Percentiles rank a stretch among this genome's conserved stretches.
Evolutionary conservation across 1,140 invertebrate species (phyloP).

Genomic region (Drosophila fuyamai): DNA sequence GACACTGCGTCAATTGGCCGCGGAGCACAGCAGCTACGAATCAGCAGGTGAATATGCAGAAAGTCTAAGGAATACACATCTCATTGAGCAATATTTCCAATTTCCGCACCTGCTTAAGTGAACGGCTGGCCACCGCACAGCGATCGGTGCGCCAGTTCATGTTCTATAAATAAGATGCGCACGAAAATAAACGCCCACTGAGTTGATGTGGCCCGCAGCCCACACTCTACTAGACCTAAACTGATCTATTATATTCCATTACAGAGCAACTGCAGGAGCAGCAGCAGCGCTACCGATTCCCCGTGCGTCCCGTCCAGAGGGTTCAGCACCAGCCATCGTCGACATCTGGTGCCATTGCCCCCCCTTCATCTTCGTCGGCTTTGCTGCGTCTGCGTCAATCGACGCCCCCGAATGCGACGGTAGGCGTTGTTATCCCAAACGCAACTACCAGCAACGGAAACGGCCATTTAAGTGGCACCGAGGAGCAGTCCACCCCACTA

Average conservation of each 20-base stretch:
- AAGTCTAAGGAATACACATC: not conserved
- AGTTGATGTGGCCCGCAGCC: constrained; percentile 16
- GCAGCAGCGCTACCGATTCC: constrained; percentile 79
- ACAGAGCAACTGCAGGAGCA: constrained; percentile 77
- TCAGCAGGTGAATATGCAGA: constrained; percentile 44
- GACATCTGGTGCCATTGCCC: constrained; percentile 9
- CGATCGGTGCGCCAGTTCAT: constrained; percentile 74
- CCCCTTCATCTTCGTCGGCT: constrained; percentile 23
- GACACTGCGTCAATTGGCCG: constrained; percentile 57
- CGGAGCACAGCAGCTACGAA: constrained; percentile 66
- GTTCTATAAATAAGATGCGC: constrained; percentile 59
- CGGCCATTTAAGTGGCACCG: constrained; percentile 24
- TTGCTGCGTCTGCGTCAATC: constrained; percentile 56
- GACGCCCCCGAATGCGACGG: constrained; percentile 64
- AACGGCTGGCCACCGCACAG: constrained; percentile 29
- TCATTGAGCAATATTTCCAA: constrained; percentile 28
- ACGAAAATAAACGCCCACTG: constrained; percentile 75
- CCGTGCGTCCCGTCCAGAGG: constrained; percentile 79
- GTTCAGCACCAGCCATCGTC: constrained; percentile 67
- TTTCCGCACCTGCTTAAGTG: constrained; percentile 47
- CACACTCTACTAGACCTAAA: constrained; percentile 30
- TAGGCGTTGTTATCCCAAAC: constrained; percentile 80
- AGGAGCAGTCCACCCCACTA: constrained; percentile 26
- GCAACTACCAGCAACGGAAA: constrained; percentile 66
- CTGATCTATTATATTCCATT: constrained; percentile 33